These are phyloP conservation scores for Meriones psammophilus DNA, from an alignment of 2,797 vertebrate genomes.

Conservation along the genomic window DNA sequence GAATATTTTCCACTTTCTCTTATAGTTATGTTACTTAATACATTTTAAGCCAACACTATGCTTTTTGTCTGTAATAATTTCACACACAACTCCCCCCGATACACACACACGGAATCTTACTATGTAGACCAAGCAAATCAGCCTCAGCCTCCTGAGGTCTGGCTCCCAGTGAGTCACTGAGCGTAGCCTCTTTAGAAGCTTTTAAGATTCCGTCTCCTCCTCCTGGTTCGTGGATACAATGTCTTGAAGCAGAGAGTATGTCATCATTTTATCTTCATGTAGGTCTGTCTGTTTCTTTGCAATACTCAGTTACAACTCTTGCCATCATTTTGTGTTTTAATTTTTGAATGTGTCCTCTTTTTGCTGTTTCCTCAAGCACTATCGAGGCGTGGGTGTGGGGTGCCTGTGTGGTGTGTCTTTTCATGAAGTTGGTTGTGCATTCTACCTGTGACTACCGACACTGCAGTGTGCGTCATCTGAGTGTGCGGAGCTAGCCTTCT, in stretches of 20 bases:
- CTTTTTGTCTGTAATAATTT: not conserved
- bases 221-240: not conserved
- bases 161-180: not conserved
- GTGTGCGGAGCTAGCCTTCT: not conserved
- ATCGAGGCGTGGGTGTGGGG: not conserved
- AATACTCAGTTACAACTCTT: not conserved
- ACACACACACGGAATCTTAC: not conserved
- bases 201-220: conserved; percentile 6
- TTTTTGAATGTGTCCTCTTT: not conserved
- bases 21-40: conserved; percentile 4
- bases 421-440: not conserved
- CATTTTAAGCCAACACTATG: conserved; percentile 3
- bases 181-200: not conserved
- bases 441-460: not conserved
- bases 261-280: not conserved
- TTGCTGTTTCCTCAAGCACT: not conserved
- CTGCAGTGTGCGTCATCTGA: not conserved
- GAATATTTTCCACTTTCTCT: conserved; percentile 34
- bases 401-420: not conserved
- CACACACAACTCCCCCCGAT: not conserved
- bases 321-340: conserved; percentile 34
- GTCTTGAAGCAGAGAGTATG: conserved; percentile 3
- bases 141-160: not conserved
- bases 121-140: not conserved
- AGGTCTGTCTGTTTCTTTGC: not conserved